Evolutionary conservation across 2,797 vertebrate species (phyloP), one percentile per base, ranked within the genome.

Genomic region (Xiphorhynchus erythropygius): DNA sequence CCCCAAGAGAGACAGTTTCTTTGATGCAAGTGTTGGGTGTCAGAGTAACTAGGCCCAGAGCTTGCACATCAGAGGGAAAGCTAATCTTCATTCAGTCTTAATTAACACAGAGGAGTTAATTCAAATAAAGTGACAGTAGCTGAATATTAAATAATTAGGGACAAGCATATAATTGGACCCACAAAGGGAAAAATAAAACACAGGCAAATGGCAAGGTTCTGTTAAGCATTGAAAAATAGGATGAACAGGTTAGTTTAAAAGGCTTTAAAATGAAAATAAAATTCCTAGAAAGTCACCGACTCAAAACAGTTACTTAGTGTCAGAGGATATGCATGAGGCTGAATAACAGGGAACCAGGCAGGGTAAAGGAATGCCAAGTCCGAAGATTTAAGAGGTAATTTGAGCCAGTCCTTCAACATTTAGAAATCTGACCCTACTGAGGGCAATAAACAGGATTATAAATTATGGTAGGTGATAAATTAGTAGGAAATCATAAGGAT

Each of bases 391-490:
- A 79, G 88, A 94, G 80, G 96, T 94, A 95, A 95, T 91, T 86
- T 89, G 95, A 97, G 55, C 62, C 80, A 87, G 73, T 87, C 86
- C 85, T 95, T 94, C 93, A 88, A 60, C 77, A 88, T 90, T 95
- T 81, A 74, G 94, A 95, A 96, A 97, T 73, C 93, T 82, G 86
- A 97, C 52, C 52, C 86, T 93, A 69, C 83, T 49, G 86, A 91
- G 91, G 55, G 90, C 91, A 95, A 93, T 95, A 95, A 96, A 95
- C 91, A 97, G 90, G 85, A 90, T 91, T 95, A 94, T 94, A 93
- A 96, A 93, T 96, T 90, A 94, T 49, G 63, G 74, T 84, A 93
- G 90, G 93, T 86, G 93, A 95, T 96, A 97, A 93, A 95, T 84
- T 94, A 94, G 39, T 83, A 95, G 93, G 94, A 95, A 96, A 95